Evolutionary conservation across 1,140 invertebrate genomes (phyloP).

Genomic region (Geopemphigus sp.): DNA sequence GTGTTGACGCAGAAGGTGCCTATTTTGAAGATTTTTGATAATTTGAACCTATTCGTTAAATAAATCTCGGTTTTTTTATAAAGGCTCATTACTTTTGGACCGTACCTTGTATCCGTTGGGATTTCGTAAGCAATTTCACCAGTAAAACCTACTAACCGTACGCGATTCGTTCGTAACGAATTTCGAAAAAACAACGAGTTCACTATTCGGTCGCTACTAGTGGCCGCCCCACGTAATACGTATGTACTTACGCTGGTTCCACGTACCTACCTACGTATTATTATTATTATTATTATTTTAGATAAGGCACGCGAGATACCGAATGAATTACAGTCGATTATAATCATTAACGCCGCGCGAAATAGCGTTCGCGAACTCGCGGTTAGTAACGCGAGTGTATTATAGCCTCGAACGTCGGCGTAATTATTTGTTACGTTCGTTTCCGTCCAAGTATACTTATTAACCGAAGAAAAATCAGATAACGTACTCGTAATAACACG

Average conservation of each 20-base stretch:
- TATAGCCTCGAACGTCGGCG: neutral
- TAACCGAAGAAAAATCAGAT: conserved; percentile 9
- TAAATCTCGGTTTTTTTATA: no score
- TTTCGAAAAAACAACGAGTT: no score
- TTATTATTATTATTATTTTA: no score
- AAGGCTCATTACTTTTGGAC: no score
- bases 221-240: neutral
- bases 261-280: neutral
- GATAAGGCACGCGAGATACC: neutral
- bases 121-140: neutral
- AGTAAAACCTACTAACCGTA: no score
- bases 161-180: no score
- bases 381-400: neutral
- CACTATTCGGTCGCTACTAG: no score
- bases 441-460: neutral
- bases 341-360: neutral
- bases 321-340: neutral
- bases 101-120: neutral
- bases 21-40: no score
- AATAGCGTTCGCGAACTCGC: neutral
- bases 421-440: neutral
- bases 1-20: no score
- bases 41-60: no score
- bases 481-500: neutral
- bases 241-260: neutral